These are phyloP conservation scores for Phrynocephalus forsythii DNA, from an alignment of 2,797 vertebrate genomes.

Conservation along the genomic window DNA sequence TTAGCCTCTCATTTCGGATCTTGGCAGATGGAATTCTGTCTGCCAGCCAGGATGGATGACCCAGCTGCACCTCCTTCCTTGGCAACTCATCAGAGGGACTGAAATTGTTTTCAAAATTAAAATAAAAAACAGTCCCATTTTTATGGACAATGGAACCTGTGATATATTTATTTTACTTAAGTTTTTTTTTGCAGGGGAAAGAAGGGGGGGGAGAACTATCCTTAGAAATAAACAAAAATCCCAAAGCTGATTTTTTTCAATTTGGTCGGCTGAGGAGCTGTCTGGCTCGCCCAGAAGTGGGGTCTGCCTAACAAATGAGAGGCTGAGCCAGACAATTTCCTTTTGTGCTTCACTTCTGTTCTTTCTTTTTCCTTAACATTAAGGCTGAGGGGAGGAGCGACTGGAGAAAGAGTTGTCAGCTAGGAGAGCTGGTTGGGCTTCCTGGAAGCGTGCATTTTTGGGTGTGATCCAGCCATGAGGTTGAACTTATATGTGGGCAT, in stretches of 20 bases:
- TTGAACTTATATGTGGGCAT: neutral
- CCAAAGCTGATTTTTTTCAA: slow-evolving; percentile 68
- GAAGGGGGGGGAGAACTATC: neutral
- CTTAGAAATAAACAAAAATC: slow-evolving; percentile 34
- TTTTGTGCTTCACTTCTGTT: neutral
- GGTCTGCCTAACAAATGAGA: slow-evolving; percentile 28
- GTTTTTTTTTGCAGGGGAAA: slow-evolving; percentile 36
- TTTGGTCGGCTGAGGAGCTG: slow-evolving; percentile 65
- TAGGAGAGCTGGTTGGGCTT: slow-evolving; percentile 14
- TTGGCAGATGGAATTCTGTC: slow-evolving; percentile 84
- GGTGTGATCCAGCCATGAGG: neutral
- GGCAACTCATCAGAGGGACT: slow-evolving; percentile 76
- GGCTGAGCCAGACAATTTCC: neutral
- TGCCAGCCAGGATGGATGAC: slow-evolving; percentile 82
- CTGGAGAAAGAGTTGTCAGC: neutral
- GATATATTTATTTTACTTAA: slow-evolving; percentile 85
- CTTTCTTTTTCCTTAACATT: neutral
- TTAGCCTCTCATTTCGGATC: slow-evolving; percentile 83
- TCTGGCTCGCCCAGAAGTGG: slow-evolving; percentile 14
- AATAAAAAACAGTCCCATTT: slow-evolving; percentile 83
- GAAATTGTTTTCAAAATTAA: slow-evolving; percentile 86
- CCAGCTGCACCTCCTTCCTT: slow-evolving; percentile 53
- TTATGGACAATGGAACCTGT: slow-evolving; percentile 79
- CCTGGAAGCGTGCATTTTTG: neutral
- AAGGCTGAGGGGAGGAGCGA: neutral